These are phyloP conservation scores for Epinotia brunnichana DNA, from an alignment of 2,888 invertebrate genomes.

Conservation along the genomic window DNA sequence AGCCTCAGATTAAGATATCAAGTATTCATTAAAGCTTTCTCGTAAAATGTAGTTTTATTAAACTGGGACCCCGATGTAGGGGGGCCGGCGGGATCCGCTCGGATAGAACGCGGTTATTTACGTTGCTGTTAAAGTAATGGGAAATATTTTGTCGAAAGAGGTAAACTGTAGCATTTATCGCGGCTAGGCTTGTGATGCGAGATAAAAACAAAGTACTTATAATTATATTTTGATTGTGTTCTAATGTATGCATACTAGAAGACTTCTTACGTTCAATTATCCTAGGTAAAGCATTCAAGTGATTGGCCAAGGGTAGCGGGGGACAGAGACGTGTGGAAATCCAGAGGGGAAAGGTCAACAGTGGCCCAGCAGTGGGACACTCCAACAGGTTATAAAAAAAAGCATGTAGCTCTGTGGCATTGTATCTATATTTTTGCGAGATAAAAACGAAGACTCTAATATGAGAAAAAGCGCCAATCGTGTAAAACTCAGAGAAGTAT, in stretches of 20 bases:
- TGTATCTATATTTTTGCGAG: too few species aligned
- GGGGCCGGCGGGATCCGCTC: slow-evolving; percentile 10
- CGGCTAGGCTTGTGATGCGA: background rate
- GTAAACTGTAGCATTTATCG: background rate
- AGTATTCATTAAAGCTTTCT: slow-evolving; percentile 65
- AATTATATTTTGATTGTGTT: too few species aligned
- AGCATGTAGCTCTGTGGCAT: too few species aligned
- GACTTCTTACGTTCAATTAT: too few species aligned
- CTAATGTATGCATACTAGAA: background rate
- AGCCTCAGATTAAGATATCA: slow-evolving; percentile 78
- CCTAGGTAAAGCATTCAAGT: too few species aligned
- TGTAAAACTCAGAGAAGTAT: background rate
- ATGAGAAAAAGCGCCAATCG: background rate
- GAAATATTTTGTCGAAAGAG: slow-evolving; percentile 16
- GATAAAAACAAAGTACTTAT: background rate
- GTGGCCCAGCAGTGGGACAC: too few species aligned
- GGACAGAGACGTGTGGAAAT: too few species aligned
- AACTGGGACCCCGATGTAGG: slow-evolving; percentile 30
- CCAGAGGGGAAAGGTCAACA: too few species aligned
- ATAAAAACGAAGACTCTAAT: background rate
- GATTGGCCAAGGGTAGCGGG: too few species aligned
- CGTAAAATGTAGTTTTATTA: slow-evolving; percentile 44
- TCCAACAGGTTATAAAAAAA: too few species aligned
- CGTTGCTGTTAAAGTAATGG: slow-evolving; percentile 16
- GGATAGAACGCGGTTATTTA: slow-evolving; percentile 16